Percentiles rank a stretch among this genome's conserved stretches.
phyloP scores from a whole-genome alignment of 2,797 vertebrate genomes.

The Bucorvus abyssinicus region DNA sequence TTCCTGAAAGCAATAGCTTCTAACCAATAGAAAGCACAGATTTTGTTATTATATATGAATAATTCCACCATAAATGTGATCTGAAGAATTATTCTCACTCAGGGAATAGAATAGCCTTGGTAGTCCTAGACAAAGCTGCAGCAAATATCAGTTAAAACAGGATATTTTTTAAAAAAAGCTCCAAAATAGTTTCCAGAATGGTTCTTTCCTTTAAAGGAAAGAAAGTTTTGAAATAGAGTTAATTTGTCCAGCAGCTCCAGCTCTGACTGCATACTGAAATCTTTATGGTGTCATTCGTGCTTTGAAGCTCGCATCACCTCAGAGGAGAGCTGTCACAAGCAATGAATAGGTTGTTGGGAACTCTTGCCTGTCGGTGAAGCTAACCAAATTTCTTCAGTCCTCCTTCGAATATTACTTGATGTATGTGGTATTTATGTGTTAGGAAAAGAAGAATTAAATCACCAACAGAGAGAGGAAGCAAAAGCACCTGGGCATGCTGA shows the following conservation, averaged over 20 bases:
- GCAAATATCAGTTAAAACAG: not conserved
- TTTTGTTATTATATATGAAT: not conserved
- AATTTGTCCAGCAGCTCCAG: not conserved
- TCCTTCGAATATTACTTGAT: not conserved
- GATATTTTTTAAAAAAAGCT: not conserved
- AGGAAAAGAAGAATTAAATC: not conserved
- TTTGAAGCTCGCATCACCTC: not conserved
- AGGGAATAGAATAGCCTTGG: not conserved
- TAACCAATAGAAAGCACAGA: not conserved
- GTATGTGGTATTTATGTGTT: not conserved
- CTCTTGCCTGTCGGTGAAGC: not conserved
- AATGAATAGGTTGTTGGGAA: not conserved
- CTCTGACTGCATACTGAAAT: not conserved
- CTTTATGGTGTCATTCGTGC: not conserved
- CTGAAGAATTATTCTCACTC: not conserved
- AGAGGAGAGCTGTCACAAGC: not conserved
- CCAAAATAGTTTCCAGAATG: not conserved
- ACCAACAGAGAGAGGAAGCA: not conserved
- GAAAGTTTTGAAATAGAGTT: not conserved
- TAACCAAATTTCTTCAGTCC: not conserved
- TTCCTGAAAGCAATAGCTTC: not conserved
- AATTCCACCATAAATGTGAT: not conserved
- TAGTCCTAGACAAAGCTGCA: not conserved
- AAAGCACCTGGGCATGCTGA: not conserved
- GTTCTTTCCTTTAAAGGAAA: not conserved